Conservation (phyloP, 2,888 invertebrate species). For the Pterobdella sp. region DNA sequence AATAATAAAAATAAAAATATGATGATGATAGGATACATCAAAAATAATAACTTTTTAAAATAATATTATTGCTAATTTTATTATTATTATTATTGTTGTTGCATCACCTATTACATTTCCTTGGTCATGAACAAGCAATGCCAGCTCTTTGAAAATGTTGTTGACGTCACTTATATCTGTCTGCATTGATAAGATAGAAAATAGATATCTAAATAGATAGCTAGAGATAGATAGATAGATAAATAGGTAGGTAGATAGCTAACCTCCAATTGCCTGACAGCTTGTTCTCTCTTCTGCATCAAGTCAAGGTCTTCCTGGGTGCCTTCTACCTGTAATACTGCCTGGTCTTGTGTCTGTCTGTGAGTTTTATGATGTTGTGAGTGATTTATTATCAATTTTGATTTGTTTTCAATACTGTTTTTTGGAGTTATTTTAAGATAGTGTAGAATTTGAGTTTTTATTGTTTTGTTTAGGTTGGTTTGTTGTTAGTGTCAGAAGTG, state of each 20-base stretch:
- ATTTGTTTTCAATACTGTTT: too few relatives aligned
- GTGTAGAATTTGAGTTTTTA: too few relatives aligned
- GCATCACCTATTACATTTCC: conserved; percentile 68
- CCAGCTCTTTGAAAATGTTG: conserved; percentile 91
- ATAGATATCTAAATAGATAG: not conserved
- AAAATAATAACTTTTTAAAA: not conserved
- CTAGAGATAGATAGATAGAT: too few relatives aligned
- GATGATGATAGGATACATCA: not conserved
- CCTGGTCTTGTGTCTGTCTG: conserved; percentile 9
- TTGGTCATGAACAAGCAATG: conserved; percentile 86
- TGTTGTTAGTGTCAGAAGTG: not conserved
- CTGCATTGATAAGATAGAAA: conserved; percentile 48
- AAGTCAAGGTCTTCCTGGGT: conserved; percentile 70
- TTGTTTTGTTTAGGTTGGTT: not conserved
- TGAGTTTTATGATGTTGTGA: too few relatives aligned
- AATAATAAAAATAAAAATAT: not conserved
- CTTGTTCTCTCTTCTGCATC: conserved; percentile 78
- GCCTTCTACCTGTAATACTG: conserved; percentile 24
- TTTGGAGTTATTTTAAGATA: too few relatives aligned
- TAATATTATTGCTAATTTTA: not conserved
- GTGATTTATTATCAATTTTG: too few relatives aligned
- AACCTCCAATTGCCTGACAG: conserved; percentile 82
- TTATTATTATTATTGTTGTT: not conserved
- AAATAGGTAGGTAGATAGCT: too few relatives aligned
- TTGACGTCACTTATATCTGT: conserved; percentile 87